Conservation (phyloP, 30 jellyfish, hydroid and myxozoan species). For the Rhopilema esculentum region DNA sequence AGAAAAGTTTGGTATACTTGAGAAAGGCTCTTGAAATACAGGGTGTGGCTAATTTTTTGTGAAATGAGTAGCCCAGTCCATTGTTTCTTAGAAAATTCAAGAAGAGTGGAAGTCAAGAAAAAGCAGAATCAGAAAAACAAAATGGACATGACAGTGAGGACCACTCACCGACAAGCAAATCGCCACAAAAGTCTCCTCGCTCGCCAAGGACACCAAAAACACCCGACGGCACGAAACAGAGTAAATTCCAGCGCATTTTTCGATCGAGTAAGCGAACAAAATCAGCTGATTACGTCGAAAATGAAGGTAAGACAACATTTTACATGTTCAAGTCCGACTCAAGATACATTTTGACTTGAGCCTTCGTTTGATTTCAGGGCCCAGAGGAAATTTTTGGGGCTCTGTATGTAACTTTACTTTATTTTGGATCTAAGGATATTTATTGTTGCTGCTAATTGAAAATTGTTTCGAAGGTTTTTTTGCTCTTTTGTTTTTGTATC, state of each 20-base stretch:
- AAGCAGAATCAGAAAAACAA: constrained; percentile 46
- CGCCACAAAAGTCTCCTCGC: constrained; percentile 58
- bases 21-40: too few species aligned
- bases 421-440: too few species aligned
- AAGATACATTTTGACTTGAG: too few species aligned
- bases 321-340: too few species aligned
- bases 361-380: too few species aligned
- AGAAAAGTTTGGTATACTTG: too few species aligned
- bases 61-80: background rate
- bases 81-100: constrained; percentile 44
- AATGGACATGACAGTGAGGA: constrained; percentile 70
- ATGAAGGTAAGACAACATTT: constrained; percentile 14
- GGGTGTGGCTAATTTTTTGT: background rate
- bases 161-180: constrained; percentile 36
- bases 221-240: constrained; percentile 38
- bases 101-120: constrained; percentile 60
- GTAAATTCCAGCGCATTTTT: constrained; percentile 59
- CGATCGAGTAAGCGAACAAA: constrained; percentile 65
- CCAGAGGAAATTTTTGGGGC: too few species aligned
- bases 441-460: too few species aligned
- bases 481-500: too few species aligned
- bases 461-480: too few species aligned
- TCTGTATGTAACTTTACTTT: too few species aligned
- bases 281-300: constrained; percentile 50
- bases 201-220: constrained; percentile 54